phyloP scores from a whole-genome alignment of 2,888 invertebrate species.

The Eilema depressum region DNA sequence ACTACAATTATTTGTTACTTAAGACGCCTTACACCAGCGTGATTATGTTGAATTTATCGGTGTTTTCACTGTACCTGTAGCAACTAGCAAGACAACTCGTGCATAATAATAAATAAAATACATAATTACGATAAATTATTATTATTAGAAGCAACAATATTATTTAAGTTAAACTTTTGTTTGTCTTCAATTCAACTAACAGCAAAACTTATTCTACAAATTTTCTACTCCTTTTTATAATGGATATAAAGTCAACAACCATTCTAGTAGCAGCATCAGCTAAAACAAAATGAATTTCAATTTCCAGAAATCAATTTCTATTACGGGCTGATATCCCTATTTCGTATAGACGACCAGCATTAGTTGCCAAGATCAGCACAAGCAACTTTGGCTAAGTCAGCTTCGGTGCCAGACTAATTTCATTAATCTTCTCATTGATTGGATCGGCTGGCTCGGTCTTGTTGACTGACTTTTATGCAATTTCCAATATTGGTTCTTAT shows the following conservation, averaged over 20 bases:
- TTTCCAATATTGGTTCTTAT: slow-evolving; percentile 33
- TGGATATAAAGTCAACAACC: not conserved
- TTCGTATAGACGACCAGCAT: slow-evolving; percentile 25
- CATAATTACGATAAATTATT: too few species aligned
- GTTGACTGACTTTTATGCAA: slow-evolving; percentile 44
- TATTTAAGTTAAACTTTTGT: not conserved
- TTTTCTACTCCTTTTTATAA: not conserved
- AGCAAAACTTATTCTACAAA: not conserved
- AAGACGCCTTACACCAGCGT: not conserved
- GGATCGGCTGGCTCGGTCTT: slow-evolving; percentile 53
- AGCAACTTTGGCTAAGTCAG: slow-evolving; percentile 54
- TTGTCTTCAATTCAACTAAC: too few species aligned
- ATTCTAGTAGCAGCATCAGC: not conserved
- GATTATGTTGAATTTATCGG: not conserved
- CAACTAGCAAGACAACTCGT: too few species aligned
- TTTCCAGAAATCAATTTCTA: not conserved
- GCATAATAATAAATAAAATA: too few species aligned
- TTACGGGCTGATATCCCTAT: slow-evolving; percentile 19
- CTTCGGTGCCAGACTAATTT: slow-evolving; percentile 65
- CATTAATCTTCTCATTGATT: slow-evolving; percentile 73
- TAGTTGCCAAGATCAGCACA: slow-evolving; percentile 56
- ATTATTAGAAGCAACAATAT: not conserved
- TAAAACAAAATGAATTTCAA: not conserved
- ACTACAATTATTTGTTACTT: too few species aligned
- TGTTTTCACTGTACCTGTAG: too few species aligned